A percentile compares a stretch with the other conserved stretches of the same genome.
These are phyloP conservation scores for Theristicus caerulescens DNA, from an alignment of 2,113 vertebrate species.

Conservation along the genomic window DNA sequence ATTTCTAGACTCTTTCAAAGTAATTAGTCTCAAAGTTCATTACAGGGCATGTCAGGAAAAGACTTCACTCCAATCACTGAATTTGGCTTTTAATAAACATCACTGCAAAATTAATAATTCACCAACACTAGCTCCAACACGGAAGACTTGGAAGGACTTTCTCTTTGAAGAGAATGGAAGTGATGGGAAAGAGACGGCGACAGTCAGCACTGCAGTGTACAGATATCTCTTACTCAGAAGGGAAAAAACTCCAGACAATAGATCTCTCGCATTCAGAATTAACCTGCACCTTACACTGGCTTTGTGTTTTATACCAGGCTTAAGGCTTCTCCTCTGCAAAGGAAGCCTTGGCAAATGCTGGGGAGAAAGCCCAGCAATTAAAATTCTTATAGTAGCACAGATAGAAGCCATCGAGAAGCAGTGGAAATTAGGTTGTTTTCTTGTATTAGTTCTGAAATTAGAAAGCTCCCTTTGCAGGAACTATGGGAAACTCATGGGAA, in stretches of 20 bases:
- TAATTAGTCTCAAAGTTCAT: not conserved
- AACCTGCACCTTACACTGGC: not conserved
- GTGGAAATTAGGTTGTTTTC: not conserved
- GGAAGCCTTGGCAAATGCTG: not conserved
- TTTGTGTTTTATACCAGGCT: not conserved
- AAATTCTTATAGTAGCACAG: not conserved
- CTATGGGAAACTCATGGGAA: not conserved
- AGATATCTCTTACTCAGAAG: not conserved
- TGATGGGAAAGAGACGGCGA: fast-evolving
- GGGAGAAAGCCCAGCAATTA: not conserved
- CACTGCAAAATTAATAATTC: not conserved
- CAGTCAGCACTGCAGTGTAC: not conserved
- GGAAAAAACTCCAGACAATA: not conserved
- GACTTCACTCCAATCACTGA: not conserved
- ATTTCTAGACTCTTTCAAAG: not conserved
- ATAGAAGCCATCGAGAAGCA: not conserved
- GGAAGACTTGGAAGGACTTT: not conserved
- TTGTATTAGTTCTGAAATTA: not conserved
- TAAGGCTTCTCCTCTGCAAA: not conserved
- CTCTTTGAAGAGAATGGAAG: not conserved
- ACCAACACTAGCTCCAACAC: not conserved
- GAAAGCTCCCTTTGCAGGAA: not conserved
- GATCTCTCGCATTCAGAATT: not conserved
- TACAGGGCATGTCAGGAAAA: not conserved
- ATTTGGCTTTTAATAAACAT: not conserved